phyloP scores from a whole-genome alignment of 1,140 invertebrate genomes.

The Asbolus verrucosus region DNA sequence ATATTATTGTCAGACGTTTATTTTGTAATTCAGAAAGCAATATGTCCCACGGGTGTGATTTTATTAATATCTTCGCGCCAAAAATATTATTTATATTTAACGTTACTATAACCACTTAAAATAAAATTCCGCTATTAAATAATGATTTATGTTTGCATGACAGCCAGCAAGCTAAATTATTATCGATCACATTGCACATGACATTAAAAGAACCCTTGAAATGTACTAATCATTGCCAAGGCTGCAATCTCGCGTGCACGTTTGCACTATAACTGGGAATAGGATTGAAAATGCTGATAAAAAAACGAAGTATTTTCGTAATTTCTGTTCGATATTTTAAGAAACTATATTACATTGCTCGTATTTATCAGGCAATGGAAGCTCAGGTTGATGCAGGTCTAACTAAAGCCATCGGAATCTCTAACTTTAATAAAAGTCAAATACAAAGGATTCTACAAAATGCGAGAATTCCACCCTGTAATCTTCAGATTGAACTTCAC shows the following conservation, averaged over 20 bases:
- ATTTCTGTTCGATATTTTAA: neutral
- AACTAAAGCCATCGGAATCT: constrained; percentile 80
- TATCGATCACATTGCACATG: neutral
- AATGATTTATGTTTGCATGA: neutral
- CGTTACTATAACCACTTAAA: no score
- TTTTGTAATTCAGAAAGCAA: no score
- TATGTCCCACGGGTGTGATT: no score
- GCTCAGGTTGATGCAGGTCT: constrained; percentile 74
- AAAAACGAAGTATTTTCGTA: neutral
- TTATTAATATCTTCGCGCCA: no score
- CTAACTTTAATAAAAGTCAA: constrained; percentile 84
- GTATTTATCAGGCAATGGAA: constrained; percentile 76
- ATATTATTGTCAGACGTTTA: no score
- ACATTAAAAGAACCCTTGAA: neutral
- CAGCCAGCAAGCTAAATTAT: neutral
- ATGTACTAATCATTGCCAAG: neutral
- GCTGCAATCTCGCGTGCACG: constrained; percentile 7
- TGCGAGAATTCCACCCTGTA: constrained; percentile 76
- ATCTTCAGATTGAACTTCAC: constrained; percentile 85
- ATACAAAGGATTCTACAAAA: constrained; percentile 74
- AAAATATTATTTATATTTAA: no score
- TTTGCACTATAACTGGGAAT: neutral
- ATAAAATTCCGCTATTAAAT: no score
- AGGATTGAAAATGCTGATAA: no score
- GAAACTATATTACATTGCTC: neutral